Conservation (phyloP, 2,797 vertebrate genomes). For the Lates japonicus region DNA sequence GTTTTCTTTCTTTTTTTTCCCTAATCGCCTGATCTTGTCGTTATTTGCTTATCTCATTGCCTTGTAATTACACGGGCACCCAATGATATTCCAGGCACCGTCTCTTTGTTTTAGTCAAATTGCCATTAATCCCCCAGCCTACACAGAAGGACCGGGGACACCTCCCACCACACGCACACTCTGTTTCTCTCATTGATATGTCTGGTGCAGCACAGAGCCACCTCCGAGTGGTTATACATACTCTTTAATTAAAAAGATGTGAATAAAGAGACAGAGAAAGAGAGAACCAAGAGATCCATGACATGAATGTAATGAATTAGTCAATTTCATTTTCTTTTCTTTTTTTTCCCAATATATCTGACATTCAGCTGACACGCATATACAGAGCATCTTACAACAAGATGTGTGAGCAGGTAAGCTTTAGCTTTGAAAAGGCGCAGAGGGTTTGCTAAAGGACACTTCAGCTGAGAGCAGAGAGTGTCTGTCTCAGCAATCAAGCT, state of each 20-base stretch:
- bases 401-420: neutral
- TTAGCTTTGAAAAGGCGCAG: neutral
- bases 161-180: constrained; percentile 9
- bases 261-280: constrained; percentile 35
- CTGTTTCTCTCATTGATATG: constrained; percentile 52
- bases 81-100: constrained; percentile 68
- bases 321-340: neutral
- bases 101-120: constrained; percentile 82
- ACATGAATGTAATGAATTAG: constrained; percentile 44
- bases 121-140: constrained; percentile 77
- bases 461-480: neutral
- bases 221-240: constrained; percentile 45
- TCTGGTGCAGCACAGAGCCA: constrained; percentile 39
- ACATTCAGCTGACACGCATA: neutral
- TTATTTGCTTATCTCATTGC: constrained; percentile 81
- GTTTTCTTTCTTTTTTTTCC: constrained; percentile 29
- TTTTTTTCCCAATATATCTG: neutral
- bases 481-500: constrained; percentile 6
- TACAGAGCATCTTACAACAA: neutral
- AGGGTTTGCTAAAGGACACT: constrained; percentile 18
- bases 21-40: constrained; percentile 71
- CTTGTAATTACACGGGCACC: constrained; percentile 80
- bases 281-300: constrained; percentile 30
- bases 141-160: constrained; percentile 27
- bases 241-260: constrained; percentile 70